These are phyloP conservation scores for Entomyzon cyanotis DNA, from an alignment of 2,113 vertebrate species.

Conservation along the genomic window DNA sequence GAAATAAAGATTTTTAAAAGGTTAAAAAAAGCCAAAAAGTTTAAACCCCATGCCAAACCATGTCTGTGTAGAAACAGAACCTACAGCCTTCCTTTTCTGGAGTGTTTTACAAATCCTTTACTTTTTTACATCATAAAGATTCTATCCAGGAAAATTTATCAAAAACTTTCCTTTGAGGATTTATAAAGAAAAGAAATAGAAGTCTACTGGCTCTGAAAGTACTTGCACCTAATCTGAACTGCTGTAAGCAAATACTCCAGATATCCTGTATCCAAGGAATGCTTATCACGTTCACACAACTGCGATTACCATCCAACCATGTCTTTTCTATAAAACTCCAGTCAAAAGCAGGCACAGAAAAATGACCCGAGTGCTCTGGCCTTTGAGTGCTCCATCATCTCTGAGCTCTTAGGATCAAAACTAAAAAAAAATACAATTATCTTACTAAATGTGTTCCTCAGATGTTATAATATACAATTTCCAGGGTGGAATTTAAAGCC, in stretches of 20 bases:
- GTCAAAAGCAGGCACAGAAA: background rate
- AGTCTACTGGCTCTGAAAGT: background rate
- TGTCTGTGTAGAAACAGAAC: background rate
- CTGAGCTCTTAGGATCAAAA: background rate
- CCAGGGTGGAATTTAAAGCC: background rate
- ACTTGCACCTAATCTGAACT: background rate
- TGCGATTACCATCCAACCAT: background rate
- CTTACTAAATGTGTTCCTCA: background rate
- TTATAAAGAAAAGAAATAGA: background rate
- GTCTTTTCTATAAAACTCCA: background rate
- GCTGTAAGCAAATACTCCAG: background rate
- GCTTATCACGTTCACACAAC: background rate
- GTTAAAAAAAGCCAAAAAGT: background rate
- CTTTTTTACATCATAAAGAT: background rate
- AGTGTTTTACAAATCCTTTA: background rate
- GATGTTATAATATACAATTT: slow-evolving; percentile 16
- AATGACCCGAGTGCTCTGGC: background rate
- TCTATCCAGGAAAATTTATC: background rate
- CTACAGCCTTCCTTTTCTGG: background rate
- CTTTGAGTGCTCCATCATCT: background rate
- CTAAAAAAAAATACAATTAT: slow-evolving; percentile 2
- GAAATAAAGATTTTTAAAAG: background rate
- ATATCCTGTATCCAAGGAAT: background rate
- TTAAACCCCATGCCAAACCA: background rate
- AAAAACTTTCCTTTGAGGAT: background rate